Evolutionary conservation across 2,113 vertebrate species (phyloP), one percentile per base, ranked within the genome.

Genomic region (Anas platyrhynchos): DNA sequence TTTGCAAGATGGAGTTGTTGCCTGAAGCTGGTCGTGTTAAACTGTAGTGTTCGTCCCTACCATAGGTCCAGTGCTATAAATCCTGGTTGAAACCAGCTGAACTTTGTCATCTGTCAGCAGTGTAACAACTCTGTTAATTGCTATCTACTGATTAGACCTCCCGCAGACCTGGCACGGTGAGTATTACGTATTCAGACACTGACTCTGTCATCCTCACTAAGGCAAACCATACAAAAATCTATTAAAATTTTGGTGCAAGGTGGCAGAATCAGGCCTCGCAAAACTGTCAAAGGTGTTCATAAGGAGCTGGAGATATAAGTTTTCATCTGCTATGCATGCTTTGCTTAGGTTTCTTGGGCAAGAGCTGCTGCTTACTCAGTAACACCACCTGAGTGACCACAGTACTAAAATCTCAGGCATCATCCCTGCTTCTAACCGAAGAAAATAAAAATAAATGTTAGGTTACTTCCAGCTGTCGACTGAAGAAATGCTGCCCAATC

Each of bases 171-270:
- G 32, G 34, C 54, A 52, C 41, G 58, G 58, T 41, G 17, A 11
- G 36, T 71, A 66, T 82, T 73, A 77, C 34, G 79, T 85, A 76
- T 66, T 82, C 38, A 55, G 89, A 59, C 1, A 1, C 86, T 86
- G 77, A 75, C 41, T 86, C 92, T 85, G 74, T 84, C 86, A 88
- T 85, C 81, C 44, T 89, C 74, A 59, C 66, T 95, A 95, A 95
- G 92, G 91, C 86, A 96, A 94, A 76, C 69, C 50, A 31, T 66
- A 86, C 50, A 92, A 82, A 88, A 83, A 58, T 77, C 66, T 74
- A 5, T 79, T 76, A n/a, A 84, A 12, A 23, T 87, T 92, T 94
- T 62, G n/a, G 68, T 82, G 62, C 41, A 62, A 71, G 66, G 50
- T 86, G 92, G 22, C 66, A 92, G 91, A 96, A 89, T 94, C 80